A percentile compares a stretch with the other conserved stretches of the same genome.
These are phyloP conservation scores for Lordiphosa clarofinis DNA, from an alignment of 1,140 invertebrate genomes.

Conservation along the genomic window DNA sequence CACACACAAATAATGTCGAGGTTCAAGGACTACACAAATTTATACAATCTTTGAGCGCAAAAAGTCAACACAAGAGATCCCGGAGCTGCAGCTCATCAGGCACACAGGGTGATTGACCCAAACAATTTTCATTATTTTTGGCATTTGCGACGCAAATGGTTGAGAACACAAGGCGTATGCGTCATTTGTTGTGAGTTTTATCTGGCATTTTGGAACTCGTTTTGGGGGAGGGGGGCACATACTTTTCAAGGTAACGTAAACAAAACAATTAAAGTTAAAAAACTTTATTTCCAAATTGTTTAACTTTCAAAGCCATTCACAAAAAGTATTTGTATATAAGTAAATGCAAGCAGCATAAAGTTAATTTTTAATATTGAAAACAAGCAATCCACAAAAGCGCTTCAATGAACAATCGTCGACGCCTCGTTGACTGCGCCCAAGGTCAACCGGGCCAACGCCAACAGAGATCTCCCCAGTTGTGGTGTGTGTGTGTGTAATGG, in stretches of 20 bases:
- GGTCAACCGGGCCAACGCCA: constrained; percentile 38
- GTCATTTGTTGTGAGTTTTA: constrained; percentile 37
- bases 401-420: constrained; percentile 40
- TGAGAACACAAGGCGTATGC: constrained; percentile 24
- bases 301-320: not conserved
- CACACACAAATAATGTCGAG: constrained; percentile 35
- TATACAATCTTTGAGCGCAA: not conserved
- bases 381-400: constrained; percentile 38
- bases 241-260: constrained; percentile 9
- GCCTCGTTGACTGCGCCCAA: constrained; percentile 42
- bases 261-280: constrained; percentile 11
- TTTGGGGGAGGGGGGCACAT: not conserved
- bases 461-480: constrained; percentile 4
- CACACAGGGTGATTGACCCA: constrained; percentile 29
- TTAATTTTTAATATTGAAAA: constrained; percentile 23
- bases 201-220: not conserved
- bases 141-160: constrained; percentile 47
- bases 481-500: no score
- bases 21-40: constrained; percentile 5
- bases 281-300: not conserved
- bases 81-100: not conserved
- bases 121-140: constrained; percentile 2
- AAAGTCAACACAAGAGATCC: no score
- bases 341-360: constrained; percentile 23
- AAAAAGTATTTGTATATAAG: not conserved